Evolutionary conservation across 2,888 invertebrate genomes (phyloP).

Genomic region (Amphiduros pacificus): DNA sequence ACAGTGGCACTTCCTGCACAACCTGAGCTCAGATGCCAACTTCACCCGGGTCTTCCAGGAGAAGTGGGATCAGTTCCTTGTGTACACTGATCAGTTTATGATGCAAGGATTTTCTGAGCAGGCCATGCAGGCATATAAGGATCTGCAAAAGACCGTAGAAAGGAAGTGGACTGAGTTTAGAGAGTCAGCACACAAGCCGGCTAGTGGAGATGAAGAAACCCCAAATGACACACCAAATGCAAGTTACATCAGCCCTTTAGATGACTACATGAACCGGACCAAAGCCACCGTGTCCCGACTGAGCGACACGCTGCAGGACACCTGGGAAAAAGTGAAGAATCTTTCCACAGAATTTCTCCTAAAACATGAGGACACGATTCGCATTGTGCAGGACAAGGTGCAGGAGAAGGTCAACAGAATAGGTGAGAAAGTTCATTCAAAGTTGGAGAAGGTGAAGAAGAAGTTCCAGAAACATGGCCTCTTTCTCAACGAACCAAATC

Average conservation of each 20-base stretch:
- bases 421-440: constrained; percentile 3
- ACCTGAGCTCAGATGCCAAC: background rate
- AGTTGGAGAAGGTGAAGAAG: constrained; percentile 10
- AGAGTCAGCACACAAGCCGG: too few species aligned
- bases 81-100: background rate
- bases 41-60: background rate
- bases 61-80: constrained; percentile 1
- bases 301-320: constrained; percentile 17
- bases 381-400: constrained; percentile 1
- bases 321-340: constrained; percentile 18
- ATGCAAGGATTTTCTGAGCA: background rate
- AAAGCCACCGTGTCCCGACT: constrained; percentile 17
- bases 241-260: too few species aligned
- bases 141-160: too few species aligned
- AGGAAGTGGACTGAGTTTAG: too few species aligned
- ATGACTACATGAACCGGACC: constrained; percentile 16
- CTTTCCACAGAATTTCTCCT: constrained; percentile 11
- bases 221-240: too few species aligned
- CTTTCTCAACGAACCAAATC: background rate
- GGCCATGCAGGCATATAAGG: too few species aligned
- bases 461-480: constrained; percentile 11
- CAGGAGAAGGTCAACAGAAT: constrained; percentile 8
- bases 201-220: too few species aligned
- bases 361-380: constrained; percentile 3
- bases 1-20: constrained; percentile 8